phyloP scores from a whole-genome alignment of 2,888 invertebrate genomes.

The Polydrusus cervinus region DNA sequence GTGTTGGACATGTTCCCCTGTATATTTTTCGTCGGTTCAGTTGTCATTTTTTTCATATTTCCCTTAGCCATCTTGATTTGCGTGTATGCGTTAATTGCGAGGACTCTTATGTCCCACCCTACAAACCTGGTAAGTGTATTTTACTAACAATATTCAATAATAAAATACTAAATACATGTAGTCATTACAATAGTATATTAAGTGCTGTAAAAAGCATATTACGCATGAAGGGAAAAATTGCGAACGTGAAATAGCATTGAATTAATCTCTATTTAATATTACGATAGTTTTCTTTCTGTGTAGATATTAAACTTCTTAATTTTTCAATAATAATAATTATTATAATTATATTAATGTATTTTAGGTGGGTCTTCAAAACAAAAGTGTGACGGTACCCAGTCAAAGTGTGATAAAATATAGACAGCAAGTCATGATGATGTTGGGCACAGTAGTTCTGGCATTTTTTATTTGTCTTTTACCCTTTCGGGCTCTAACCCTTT shows the following conservation, averaged over 20 bases:
- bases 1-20: constrained; percentile 86
- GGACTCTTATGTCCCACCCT: constrained; percentile 85
- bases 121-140: constrained; percentile 48
- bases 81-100: constrained; percentile 89
- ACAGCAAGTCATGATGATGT: constrained; percentile 90
- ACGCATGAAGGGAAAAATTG: no score
- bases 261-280: no score
- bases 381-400: constrained; percentile 63
- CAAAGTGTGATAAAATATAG: constrained; percentile 81
- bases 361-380: constrained; percentile 43
- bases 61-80: constrained; percentile 87
- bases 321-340: no score
- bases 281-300: no score
- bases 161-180: no score
- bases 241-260: no score
- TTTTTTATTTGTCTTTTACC: constrained; percentile 94
- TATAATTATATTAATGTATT: no score
- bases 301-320: no score
- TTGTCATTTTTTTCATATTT: constrained; percentile 88
- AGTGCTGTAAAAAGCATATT: no score
- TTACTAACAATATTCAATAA: background rate
- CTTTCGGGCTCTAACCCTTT: constrained; percentile 89
- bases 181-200: no score
- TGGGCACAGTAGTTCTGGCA: constrained; percentile 90
- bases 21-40: constrained; percentile 86